A percentile compares a stretch with the other conserved stretches of the same genome.
These are phyloP conservation scores for Ormyrus thymus DNA, from an alignment of 2,888 invertebrate genomes.

Conservation along the genomic window DNA sequence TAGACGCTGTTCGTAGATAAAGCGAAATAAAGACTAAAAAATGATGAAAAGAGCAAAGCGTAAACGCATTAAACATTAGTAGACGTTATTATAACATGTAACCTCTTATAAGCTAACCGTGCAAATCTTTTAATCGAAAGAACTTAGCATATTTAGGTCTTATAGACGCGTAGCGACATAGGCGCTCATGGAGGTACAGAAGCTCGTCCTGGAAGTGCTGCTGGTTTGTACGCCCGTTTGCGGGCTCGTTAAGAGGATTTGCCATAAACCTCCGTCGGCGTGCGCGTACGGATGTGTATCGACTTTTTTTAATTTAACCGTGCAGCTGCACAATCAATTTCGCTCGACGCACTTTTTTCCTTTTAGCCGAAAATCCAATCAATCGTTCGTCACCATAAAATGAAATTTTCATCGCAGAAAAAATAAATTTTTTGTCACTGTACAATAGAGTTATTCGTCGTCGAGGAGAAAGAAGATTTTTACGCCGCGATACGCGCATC, in stretches of 20 bases:
- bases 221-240: slow-evolving; percentile 38
- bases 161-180: slow-evolving; percentile 67
- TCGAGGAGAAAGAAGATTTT: too few relatives aligned
- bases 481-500: neutral
- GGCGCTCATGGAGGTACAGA: slow-evolving; percentile 58
- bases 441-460: neutral
- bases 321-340: slow-evolving; percentile 44
- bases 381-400: slow-evolving; percentile 45
- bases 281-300: neutral
- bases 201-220: slow-evolving; percentile 11
- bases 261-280: slow-evolving; percentile 12
- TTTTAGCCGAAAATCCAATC: slow-evolving; percentile 44
- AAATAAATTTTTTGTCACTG: slow-evolving; percentile 14
- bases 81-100: slow-evolving; percentile 66
- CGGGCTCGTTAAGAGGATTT: slow-evolving; percentile 43
- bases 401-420: slow-evolving; percentile 24
- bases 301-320: slow-evolving; percentile 43
- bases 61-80: slow-evolving; percentile 65
- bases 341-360: slow-evolving; percentile 16
- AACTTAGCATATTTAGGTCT: slow-evolving; percentile 66
- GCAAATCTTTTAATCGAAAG: slow-evolving; percentile 68
- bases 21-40: slow-evolving; percentile 30
- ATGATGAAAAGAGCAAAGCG: slow-evolving; percentile 7
- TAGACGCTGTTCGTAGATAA: slow-evolving; percentile 70
- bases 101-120: slow-evolving; percentile 67